Conservation (phyloP, 2,797 vertebrate genomes). For the Otolemur crassicaudatus region DNA sequence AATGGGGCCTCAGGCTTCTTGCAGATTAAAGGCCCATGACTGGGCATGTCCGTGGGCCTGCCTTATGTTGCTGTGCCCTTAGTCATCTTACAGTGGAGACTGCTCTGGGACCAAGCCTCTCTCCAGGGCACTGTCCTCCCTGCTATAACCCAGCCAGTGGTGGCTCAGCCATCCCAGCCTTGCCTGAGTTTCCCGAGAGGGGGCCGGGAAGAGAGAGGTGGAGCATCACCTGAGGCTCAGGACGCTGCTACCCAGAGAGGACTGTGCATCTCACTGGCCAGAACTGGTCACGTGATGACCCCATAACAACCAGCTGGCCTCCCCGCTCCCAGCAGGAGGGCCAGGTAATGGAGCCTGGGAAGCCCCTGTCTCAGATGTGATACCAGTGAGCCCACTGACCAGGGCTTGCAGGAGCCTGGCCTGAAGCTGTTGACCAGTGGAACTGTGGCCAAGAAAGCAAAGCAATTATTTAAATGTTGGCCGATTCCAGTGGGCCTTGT, state of each 20-base stretch:
- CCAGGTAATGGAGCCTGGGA: not conserved
- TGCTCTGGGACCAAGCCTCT: not conserved
- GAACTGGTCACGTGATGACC: not conserved
- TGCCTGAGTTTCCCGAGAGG: accelerated
- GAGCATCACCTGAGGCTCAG: not conserved
- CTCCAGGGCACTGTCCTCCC: accelerated
- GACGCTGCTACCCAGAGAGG: accelerated
- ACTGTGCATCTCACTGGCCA: not conserved
- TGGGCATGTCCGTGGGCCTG: not conserved
- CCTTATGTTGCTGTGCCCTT: accelerated
- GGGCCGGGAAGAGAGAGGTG: not conserved
- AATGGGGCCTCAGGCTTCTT: not conserved
- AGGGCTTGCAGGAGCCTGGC: accelerated
- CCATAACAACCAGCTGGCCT: not conserved
- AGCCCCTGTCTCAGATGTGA: not conserved
- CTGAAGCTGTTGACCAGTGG: accelerated
- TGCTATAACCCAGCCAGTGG: accelerated
- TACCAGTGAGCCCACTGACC: accelerated
- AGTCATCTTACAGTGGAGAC: accelerated
- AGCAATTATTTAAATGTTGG: not conserved
- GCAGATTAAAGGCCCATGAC: accelerated
- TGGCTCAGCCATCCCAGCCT: accelerated
- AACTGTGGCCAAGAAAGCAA: not conserved
- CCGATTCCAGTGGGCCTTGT: slow-evolving; percentile 60
- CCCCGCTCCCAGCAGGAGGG: accelerated